These are phyloP conservation scores for Hippopotamyrus pictus DNA, from an alignment of 2,797 vertebrate species.

Conservation along the genomic window DNA sequence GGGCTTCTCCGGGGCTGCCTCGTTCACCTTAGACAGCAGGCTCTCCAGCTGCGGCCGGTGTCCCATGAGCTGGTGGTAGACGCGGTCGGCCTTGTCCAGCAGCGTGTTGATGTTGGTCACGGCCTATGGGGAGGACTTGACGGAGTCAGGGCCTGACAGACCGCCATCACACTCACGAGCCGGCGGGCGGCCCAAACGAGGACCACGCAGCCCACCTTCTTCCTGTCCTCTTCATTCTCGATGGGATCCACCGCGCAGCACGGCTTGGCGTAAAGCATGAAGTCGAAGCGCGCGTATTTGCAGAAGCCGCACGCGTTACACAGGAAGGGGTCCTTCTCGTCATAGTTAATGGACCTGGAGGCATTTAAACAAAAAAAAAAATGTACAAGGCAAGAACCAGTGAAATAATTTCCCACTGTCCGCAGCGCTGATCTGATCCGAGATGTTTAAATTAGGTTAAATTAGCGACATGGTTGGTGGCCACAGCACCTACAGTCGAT, in stretches of 20 bases:
- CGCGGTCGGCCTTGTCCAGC: constrained; percentile 94
- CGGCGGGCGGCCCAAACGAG: background rate
- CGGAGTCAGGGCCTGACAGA: background rate
- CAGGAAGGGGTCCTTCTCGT: constrained; percentile 96
- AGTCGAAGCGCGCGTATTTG: constrained; percentile 96
- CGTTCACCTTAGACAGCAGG: constrained; percentile 92
- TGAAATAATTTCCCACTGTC: background rate
- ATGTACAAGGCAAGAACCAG: background rate
- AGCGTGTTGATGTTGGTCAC: constrained; percentile 97
- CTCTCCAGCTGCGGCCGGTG: constrained; percentile 92
- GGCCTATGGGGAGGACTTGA: constrained; percentile 60
- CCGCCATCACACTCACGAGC: background rate
- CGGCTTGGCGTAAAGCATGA: constrained; percentile 95
- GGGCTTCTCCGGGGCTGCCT: constrained; percentile 94
- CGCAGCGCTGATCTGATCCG: background rate
- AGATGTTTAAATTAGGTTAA: background rate
- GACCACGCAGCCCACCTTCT: constrained; percentile 68
- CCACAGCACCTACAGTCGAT: background rate
- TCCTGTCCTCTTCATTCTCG: constrained; percentile 95
- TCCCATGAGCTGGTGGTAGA: constrained; percentile 98
- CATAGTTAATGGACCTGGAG: constrained; percentile 91
- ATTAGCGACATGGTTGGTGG: background rate
- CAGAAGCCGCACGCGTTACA: constrained; percentile 98
- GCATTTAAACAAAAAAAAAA: background rate
- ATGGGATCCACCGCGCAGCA: constrained; percentile 98